A percentile compares a stretch with the other conserved stretches of the same genome.
Conservation (phyloP, 2,113 vertebrate species). For the Octodon degus region DNA sequence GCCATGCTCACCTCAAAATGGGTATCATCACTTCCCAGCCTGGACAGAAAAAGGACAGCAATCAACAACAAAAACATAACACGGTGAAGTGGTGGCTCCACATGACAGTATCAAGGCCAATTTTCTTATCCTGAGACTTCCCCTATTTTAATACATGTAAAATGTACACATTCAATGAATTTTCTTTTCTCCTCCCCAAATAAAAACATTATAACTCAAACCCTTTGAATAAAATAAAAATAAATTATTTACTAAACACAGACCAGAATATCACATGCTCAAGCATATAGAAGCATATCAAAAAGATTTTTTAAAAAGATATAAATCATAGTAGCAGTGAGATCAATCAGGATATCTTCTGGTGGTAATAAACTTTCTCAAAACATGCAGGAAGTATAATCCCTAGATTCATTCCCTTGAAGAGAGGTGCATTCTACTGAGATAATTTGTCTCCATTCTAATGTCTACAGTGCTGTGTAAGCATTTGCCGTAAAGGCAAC, state of each 20-base stretch:
- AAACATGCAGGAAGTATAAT: slow-evolving; percentile 37
- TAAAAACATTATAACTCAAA: background rate
- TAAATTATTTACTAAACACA: background rate
- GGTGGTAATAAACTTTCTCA: slow-evolving; percentile 32
- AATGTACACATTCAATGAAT: background rate
- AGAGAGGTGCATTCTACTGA: background rate
- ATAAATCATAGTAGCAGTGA: slow-evolving; percentile 12
- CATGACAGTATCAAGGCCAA: background rate
- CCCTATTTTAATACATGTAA: background rate
- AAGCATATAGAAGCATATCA: background rate
- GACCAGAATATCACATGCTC: slow-evolving; percentile 19
- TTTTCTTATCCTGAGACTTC: slow-evolving; percentile 12
- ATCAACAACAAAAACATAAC: background rate
- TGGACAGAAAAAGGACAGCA: slow-evolving; percentile 72
- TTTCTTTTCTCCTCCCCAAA: background rate
- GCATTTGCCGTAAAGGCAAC: slow-evolving; percentile 3
- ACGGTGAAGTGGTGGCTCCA: background rate
- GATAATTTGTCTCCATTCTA: slow-evolving; percentile 41
- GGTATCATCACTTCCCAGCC: slow-evolving; percentile 89
- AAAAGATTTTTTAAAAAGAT: background rate
- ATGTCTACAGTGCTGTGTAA: background rate
- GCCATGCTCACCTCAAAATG: slow-evolving; percentile 91
- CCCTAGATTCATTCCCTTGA: background rate
- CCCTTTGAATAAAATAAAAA: slow-evolving; percentile 5
- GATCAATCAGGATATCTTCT: background rate